Conservation (phyloP, 2,888 invertebrate genomes). For the Lithophane leautieri region DNA sequence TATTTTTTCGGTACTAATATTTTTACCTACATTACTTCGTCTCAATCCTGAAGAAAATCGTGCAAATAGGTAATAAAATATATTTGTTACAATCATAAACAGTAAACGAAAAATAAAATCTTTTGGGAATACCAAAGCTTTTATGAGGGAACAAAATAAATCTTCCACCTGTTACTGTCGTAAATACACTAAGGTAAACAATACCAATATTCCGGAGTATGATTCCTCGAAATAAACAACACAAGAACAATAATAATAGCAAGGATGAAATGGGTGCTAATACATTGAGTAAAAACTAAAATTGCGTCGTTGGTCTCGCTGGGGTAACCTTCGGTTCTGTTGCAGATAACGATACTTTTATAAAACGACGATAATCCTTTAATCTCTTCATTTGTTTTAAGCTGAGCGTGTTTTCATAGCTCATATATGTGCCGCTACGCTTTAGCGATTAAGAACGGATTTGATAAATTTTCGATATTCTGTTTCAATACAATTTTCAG, state of each 20-base stretch:
- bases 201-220: neutral
- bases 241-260: neutral
- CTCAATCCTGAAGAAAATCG: neutral
- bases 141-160: conserved; percentile 30
- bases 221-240: neutral
- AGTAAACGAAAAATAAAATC: conserved; percentile 16
- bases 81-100: conserved; percentile 22
- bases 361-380: conserved; percentile 36
- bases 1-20: neutral
- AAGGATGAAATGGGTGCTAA: neutral
- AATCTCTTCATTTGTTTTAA: conserved; percentile 41
- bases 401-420: conserved; percentile 39
- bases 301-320: neutral
- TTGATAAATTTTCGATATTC: neutral
- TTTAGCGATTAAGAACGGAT: conserved; percentile 33
- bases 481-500: neutral
- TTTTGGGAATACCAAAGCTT: conserved; percentile 17
- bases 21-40: neutral
- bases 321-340: conserved; percentile 14
- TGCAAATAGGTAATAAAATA: conserved; percentile 3
- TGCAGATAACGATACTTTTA: conserved; percentile 22
- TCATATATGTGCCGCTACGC: conserved; percentile 9
- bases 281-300: neutral
- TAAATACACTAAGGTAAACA: conserved; percentile 30
- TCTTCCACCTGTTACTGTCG: conserved; percentile 26